Conservation (phyloP, 23 tunicate genomes). For the Oikopleura vanhoeffeni region DNA sequence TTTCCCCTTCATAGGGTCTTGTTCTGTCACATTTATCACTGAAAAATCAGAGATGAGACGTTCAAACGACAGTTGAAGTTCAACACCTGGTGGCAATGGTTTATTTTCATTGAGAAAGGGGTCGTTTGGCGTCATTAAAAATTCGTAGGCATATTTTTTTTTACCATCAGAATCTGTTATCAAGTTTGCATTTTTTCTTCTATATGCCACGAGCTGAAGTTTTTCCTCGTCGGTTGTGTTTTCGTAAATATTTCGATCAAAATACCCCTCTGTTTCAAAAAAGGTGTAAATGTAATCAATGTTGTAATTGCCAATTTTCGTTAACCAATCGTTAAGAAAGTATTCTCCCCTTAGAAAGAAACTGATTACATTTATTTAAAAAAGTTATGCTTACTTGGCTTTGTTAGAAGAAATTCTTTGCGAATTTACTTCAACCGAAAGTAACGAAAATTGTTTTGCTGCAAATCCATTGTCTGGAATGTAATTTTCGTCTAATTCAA, state of each 20-base stretch:
- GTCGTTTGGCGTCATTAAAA: not conserved
- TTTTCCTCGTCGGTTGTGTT: not conserved
- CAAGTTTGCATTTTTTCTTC: too few species aligned
- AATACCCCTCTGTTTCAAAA: not conserved
- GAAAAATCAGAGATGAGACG: not conserved
- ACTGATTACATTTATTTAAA: too few species aligned
- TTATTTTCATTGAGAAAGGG: not conserved
- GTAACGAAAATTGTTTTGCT: not conserved
- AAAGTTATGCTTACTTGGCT: not conserved
- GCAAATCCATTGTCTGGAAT: slow-evolving; percentile 8
- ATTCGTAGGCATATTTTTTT: not conserved
- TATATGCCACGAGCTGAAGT: not conserved
- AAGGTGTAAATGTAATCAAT: not conserved
- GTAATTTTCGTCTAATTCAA: slow-evolving; percentile 4
- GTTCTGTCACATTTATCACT: not conserved
- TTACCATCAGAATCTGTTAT: too few species aligned
- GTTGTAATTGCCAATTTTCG: not conserved
- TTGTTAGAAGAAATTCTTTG: not conserved
- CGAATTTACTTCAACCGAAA: not conserved
- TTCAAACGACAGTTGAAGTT: not conserved
- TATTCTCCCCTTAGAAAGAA: not conserved
- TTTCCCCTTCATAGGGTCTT: not conserved
- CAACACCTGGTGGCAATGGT: not conserved
- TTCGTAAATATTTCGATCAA: not conserved
- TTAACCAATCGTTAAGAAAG: not conserved